Conservation (phyloP, 1,140 invertebrate genomes). For the Dreissena polymorpha region DNA sequence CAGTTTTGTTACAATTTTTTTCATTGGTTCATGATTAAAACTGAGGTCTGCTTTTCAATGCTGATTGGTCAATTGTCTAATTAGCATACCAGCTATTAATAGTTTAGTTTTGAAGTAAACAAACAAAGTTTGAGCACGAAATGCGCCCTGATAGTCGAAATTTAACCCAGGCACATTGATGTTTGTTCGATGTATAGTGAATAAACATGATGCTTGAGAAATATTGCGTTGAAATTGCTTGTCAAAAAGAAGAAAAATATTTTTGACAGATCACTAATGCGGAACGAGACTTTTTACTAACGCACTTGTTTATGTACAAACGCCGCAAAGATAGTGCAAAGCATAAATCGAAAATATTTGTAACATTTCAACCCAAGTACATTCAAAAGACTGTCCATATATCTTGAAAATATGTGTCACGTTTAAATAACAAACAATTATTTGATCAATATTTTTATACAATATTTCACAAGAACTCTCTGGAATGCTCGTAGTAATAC, state of each 20-base stretch:
- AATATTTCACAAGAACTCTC: constrained; percentile 13
- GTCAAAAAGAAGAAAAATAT: background rate
- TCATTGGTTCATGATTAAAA: constrained; percentile 43
- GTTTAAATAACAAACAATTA: too few species aligned
- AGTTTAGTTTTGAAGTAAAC: constrained; percentile 53
- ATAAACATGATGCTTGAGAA: too few species aligned
- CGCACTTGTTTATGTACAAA: constrained; percentile 4
- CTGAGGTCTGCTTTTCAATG: background rate
- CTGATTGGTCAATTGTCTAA: constrained; percentile 41
- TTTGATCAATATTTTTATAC: background rate
- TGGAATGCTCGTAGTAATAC: background rate
- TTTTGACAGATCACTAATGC: constrained; percentile 55
- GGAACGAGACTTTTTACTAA: constrained; percentile 35
- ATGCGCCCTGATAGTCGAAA: too few species aligned
- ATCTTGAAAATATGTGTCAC: too few species aligned
- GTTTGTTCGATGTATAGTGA: too few species aligned
- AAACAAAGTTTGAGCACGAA: background rate
- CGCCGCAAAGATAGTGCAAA: too few species aligned
- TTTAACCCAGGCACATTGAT: too few species aligned
- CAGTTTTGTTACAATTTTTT: constrained; percentile 39
- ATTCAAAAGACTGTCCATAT: too few species aligned
- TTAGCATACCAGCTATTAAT: constrained; percentile 54
- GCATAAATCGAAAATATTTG: too few species aligned
- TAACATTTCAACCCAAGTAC: too few species aligned
- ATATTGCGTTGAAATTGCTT: too few species aligned